Evolutionary conservation across 2,797 vertebrate genomes (phyloP).

Genomic region (Aselliscus stoliczkanus): DNA sequence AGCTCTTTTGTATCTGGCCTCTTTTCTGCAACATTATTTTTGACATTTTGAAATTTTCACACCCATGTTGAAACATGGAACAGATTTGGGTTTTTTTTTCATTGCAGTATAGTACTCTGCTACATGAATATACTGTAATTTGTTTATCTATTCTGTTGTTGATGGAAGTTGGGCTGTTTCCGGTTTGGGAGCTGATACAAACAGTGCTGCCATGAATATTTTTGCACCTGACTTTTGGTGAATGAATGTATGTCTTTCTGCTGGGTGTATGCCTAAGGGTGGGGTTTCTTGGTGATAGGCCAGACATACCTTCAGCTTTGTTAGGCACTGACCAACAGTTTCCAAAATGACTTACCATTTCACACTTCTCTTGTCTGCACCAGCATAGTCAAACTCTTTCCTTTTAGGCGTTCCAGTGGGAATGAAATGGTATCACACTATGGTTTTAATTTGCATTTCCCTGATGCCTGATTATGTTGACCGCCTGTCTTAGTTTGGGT

Average conservation of each 20-base stretch:
- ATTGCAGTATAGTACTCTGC: neutral
- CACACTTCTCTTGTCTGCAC: neutral
- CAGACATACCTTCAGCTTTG: neutral
- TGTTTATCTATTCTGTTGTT: neutral
- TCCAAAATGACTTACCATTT: neutral
- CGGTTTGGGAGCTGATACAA: neutral
- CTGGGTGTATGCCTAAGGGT: neutral
- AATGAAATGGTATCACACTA: neutral
- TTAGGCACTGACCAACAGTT: neutral
- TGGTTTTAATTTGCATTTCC: neutral
- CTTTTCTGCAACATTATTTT: neutral
- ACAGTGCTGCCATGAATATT: neutral
- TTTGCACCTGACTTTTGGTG: neutral
- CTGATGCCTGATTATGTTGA: neutral
- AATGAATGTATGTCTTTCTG: neutral
- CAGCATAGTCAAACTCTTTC: rapidly evolving
- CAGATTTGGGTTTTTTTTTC: neutral
- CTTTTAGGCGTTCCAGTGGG: neutral
- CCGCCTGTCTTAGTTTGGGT: neutral
- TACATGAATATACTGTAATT: neutral
- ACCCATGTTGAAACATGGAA: no score
- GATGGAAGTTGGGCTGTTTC: neutral
- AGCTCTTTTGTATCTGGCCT: neutral
- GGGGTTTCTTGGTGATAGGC: neutral
- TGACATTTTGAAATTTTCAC: neutral